Evolutionary conservation across 2,113 vertebrate genomes (phyloP), one percentile per base, ranked within the genome.

Genomic region (Procavia capensis): DNA sequence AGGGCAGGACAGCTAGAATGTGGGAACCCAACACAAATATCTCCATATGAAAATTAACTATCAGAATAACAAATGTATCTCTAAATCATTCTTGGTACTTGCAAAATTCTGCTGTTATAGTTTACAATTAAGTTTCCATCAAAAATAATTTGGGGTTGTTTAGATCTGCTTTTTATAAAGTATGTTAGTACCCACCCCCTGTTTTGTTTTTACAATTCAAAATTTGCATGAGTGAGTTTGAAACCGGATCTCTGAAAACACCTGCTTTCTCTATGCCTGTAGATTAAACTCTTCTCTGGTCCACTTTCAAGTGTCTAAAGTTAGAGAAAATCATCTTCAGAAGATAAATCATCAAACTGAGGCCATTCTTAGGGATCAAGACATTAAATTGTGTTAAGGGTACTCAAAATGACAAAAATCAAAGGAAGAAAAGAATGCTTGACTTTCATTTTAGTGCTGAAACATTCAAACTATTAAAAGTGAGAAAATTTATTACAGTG

Each of bases 381-480:
- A 96, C 87, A 63, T 97, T 97, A 97, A 95, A 94, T 97, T 85
- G 74, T 39, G 1, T 45, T 17, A 75, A 95, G 92, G 95, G 97
- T 96, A 91, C 93, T 98, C 85, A 98, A 98, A 95, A 95, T 96
- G 96, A 97, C 14, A 54, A 78, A 98, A 95, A 84, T 83, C 83
- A 36, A 92, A 89, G 93, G 89, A 98, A 97, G 84, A 93, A 96
- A 98, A 95, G 72, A 91, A 97, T 97, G 96, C 94, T 97, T 97
- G 97, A 94, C 95, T 98, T 98, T 94, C 72, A 87, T 98, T 98
- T 98, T 98, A 97, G 95, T 94, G 79, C 96, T 93, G 93, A 95
- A 79, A 85, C 96, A 94, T 96, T 93, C 96, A 88, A 93, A 97
- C 94, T 97, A 97, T 98, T 98, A 98, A 96, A 93, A 97, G 83